These are phyloP conservation scores for Neofelis nebulosa DNA, from an alignment of 2,113 vertebrate species.

Conservation along the genomic window DNA sequence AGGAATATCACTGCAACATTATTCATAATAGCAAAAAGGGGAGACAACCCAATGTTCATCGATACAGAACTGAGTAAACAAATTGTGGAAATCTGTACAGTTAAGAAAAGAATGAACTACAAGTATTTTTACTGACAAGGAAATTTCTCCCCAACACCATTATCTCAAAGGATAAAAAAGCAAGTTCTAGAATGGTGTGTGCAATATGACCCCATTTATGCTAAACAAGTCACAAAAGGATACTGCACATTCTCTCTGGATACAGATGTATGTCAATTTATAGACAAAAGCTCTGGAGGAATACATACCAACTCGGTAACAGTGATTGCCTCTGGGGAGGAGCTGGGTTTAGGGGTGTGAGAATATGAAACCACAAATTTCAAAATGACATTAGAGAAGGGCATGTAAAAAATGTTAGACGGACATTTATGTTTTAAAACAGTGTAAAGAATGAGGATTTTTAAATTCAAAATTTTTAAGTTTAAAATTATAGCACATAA, in stretches of 20 bases:
- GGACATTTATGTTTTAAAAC: neutral
- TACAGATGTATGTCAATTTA: neutral
- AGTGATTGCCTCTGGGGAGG: neutral
- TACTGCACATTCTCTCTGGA: neutral
- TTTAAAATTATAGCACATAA: conserved; percentile 36
- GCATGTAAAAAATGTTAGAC: neutral
- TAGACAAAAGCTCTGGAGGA: neutral
- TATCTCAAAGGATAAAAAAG: neutral
- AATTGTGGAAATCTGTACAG: neutral
- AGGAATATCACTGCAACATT: neutral
- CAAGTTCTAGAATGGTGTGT: neutral
- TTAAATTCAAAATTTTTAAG: neutral
- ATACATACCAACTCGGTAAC: neutral
- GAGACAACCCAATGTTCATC: neutral
- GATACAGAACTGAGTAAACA: neutral
- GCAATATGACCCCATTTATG: neutral
- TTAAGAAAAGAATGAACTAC: neutral
- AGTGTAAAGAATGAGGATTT: conserved; percentile 30
- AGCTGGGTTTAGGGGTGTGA: neutral
- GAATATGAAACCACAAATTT: neutral
- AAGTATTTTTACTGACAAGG: neutral
- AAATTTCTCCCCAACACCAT: neutral
- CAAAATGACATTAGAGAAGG: neutral
- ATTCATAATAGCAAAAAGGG: neutral
- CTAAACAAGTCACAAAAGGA: conserved; percentile 25